These are phyloP conservation scores for Marisa cornuarietis DNA, from an alignment of 1,140 invertebrate genomes.

Conservation along the genomic window DNA sequence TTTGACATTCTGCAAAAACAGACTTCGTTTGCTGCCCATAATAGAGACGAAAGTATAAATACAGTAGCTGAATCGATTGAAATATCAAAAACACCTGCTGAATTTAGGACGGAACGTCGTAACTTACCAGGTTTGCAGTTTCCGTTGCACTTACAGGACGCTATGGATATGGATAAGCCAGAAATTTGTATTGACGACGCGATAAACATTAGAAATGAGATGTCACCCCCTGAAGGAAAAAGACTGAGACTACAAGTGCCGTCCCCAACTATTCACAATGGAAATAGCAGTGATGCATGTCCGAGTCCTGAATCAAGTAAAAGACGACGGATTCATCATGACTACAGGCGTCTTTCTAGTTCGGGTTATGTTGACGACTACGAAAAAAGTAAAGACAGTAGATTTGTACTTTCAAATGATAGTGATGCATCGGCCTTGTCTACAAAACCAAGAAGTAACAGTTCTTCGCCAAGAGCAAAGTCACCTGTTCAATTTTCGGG, in stretches of 20 bases:
- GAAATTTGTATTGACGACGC: background rate
- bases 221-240: conserved; percentile 39
- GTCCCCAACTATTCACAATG: conserved; percentile 15
- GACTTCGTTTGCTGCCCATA: conserved; percentile 28
- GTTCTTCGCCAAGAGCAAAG: conserved; percentile 37
- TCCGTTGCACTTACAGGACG: conserved; percentile 10
- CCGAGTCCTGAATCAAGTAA: conserved; percentile 56
- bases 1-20: conserved; percentile 51
- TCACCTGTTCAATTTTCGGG: conserved; percentile 35
- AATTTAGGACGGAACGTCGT: conserved; percentile 54
- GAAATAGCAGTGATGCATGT: conserved; percentile 35
- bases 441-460: conserved; percentile 38
- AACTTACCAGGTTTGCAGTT: conserved; percentile 62
- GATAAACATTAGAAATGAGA: conserved; percentile 4
- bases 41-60: conserved; percentile 24
- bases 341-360: conserved; percentile 60
- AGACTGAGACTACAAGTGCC: conserved; percentile 39
- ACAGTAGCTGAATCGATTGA: conserved; percentile 51
- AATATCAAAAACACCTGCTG: conserved; percentile 27
- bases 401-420: conserved; percentile 51
- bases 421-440: conserved; percentile 42
- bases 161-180: conserved; percentile 4
- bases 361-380: conserved; percentile 63
- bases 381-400: conserved; percentile 51
- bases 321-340: conserved; percentile 55